Evolutionary conservation across 2,888 invertebrate species (phyloP).

Genomic region (Dolichopus griseipennis): DNA sequence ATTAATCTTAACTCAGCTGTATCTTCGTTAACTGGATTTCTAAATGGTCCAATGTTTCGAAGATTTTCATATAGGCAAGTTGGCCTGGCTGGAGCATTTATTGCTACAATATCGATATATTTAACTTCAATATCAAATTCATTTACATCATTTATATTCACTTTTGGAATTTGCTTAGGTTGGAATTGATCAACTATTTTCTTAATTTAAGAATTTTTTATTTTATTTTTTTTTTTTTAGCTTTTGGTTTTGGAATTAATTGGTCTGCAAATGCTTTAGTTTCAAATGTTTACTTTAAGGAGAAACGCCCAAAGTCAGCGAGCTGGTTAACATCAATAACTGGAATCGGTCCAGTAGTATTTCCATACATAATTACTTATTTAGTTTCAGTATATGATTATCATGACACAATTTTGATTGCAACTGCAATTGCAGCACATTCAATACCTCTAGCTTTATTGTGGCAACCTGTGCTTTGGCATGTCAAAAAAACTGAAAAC

Average conservation of each 20-base stretch:
- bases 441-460: constrained; percentile 53
- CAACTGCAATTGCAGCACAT: constrained; percentile 54
- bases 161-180: constrained; percentile 57
- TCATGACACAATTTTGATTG: constrained; percentile 53
- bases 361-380: constrained; percentile 56
- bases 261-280: constrained; percentile 56
- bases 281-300: constrained; percentile 58
- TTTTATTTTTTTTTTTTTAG: neutral
- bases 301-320: constrained; percentile 54
- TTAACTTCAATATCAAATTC: constrained; percentile 50
- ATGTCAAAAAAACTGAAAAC: constrained; percentile 45
- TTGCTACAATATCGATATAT: constrained; percentile 49
- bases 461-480: constrained; percentile 62
- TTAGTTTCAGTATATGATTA: constrained; percentile 51
- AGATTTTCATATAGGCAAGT: constrained; percentile 56
- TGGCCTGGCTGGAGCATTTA: constrained; percentile 48
- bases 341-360: constrained; percentile 56
- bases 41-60: constrained; percentile 57
- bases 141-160: constrained; percentile 51
- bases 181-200: constrained; percentile 29
- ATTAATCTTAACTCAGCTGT: constrained; percentile 64
- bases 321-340: constrained; percentile 58
- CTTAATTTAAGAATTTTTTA: neutral
- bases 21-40: constrained; percentile 55
- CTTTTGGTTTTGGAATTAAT: constrained; percentile 49